Percentiles rank a stretch among this genome's conserved stretches.
phyloP scores from a whole-genome alignment of 1,140 invertebrate species.

The Periplaneta americana region DNA sequence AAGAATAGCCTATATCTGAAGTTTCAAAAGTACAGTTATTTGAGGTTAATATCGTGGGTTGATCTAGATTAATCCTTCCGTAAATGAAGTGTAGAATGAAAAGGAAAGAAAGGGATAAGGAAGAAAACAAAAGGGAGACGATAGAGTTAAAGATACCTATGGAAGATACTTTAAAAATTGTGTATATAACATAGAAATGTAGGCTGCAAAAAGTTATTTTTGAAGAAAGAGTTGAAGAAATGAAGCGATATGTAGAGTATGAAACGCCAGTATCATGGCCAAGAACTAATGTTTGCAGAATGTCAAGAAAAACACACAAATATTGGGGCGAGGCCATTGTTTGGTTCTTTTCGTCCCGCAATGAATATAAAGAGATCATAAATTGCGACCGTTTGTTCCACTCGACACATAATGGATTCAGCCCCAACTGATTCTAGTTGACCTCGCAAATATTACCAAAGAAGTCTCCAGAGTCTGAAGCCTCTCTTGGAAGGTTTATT shows the following conservation, averaged over 20 bases:
- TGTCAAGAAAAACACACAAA: background rate
- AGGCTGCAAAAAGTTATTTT: background rate
- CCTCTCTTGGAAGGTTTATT: no score
- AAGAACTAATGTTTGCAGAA: background rate
- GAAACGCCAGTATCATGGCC: background rate
- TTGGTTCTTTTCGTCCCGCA: background rate
- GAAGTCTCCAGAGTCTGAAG: no score
- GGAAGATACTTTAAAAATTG: no score
- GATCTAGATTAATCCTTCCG: no score
- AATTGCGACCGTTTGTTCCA: background rate
- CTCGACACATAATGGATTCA: background rate
- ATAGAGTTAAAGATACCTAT: no score
- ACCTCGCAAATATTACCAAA: background rate
- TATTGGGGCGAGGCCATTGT: background rate
- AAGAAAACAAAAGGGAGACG: no score
- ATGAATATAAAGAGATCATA: background rate
- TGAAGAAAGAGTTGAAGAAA: background rate
- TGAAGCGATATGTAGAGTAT: background rate
- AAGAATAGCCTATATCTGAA: no score
- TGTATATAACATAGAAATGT: no score
- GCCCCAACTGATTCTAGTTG: background rate
- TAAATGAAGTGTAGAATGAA: no score
- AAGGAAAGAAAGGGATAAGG: no score
- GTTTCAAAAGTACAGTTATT: no score
- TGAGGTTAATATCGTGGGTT: no score